Evolutionary conservation across 2,888 invertebrate species (phyloP).

Genomic region (Tinea semifulvella): DNA sequence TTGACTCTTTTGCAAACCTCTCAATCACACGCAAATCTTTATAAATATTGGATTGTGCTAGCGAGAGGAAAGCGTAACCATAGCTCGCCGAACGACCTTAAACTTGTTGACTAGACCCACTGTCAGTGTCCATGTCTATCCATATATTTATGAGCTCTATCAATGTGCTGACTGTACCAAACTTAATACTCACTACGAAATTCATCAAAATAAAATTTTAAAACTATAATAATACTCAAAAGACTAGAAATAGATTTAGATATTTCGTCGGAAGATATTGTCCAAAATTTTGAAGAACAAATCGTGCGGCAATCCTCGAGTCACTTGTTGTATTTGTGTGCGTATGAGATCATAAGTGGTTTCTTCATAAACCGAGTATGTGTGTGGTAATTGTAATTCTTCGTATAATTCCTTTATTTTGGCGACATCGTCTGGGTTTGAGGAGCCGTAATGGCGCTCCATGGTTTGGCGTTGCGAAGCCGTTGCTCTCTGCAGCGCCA

Average conservation of each 20-base stretch:
- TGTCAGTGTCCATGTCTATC: too few species aligned
- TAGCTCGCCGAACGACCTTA: too few species aligned
- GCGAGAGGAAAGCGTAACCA: too few species aligned
- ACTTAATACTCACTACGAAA: too few species aligned
- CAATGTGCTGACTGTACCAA: too few species aligned
- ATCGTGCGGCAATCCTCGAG: constrained; percentile 81
- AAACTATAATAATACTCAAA: constrained; percentile 4
- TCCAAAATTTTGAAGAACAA: constrained; percentile 84
- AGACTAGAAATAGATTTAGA: constrained; percentile 38
- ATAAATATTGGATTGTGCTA: too few species aligned
- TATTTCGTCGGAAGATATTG: constrained; percentile 79
- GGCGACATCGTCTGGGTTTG: constrained; percentile 71
- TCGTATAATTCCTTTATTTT: constrained; percentile 80
- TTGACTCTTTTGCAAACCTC: too few species aligned
- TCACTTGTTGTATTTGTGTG: constrained; percentile 85
- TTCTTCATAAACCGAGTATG: constrained; percentile 83
- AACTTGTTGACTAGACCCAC: too few species aligned
- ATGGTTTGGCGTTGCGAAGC: constrained; percentile 76
- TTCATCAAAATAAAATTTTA: too few species aligned
- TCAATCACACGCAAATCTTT: too few species aligned
- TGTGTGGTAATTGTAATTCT: constrained; percentile 77
- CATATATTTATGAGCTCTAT: too few species aligned
- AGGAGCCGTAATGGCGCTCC: constrained; percentile 79
- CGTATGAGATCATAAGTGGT: constrained; percentile 83
- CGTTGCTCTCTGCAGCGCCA: constrained; percentile 82